Percentiles rank a stretch among this genome's conserved stretches.
Conservation (phyloP, 2,888 invertebrate genomes). For the Diplazon laetatorius region DNA sequence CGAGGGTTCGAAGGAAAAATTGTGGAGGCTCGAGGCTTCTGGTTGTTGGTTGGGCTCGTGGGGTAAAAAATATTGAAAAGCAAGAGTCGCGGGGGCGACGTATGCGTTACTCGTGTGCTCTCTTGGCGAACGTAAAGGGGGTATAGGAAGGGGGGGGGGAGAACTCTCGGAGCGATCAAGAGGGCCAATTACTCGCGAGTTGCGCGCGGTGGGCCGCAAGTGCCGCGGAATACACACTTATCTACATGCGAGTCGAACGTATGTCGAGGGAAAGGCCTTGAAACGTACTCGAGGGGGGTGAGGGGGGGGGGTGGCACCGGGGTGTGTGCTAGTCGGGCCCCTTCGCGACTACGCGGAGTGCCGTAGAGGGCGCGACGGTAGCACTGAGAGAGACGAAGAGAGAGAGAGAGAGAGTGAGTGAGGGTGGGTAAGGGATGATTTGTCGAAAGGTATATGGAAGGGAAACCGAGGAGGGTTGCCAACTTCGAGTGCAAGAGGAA, state of each 20-base stretch:
- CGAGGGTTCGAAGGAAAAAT: constrained; percentile 57
- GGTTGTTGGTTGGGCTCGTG: constrained; percentile 7
- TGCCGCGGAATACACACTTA: constrained; percentile 63
- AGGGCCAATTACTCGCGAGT: constrained; percentile 80
- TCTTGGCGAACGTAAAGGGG: constrained; percentile 62
- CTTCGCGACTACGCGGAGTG: constrained; percentile 29
- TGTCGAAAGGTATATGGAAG: constrained; percentile 10
- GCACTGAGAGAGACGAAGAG: too few relatives aligned
- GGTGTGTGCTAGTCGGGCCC: constrained; percentile 35
- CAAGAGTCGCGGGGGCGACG: constrained; percentile 49
- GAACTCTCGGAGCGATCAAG: constrained; percentile 76
- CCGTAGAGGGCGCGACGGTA: constrained; percentile 8
- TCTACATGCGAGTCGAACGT: constrained; percentile 60
- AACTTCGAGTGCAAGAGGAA: constrained; percentile 26
- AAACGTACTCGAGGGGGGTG: constrained; percentile 44
- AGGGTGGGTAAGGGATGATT: constrained; percentile 28
- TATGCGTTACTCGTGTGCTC: constrained; percentile 43
- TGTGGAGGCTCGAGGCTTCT: neutral
- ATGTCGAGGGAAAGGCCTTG: constrained; percentile 69
- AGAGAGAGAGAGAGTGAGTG: too few relatives aligned
- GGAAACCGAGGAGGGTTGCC: neutral
- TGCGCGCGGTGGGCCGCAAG: constrained; percentile 50
- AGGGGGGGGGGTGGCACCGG: too few relatives aligned
- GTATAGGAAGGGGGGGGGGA: too few relatives aligned
- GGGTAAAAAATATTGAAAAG: constrained; percentile 77